Percentiles rank a stretch among this genome's conserved stretches.
Evolutionary conservation across 2,113 vertebrate genomes (phyloP).

Genomic region (Calcarius ornatus): DNA sequence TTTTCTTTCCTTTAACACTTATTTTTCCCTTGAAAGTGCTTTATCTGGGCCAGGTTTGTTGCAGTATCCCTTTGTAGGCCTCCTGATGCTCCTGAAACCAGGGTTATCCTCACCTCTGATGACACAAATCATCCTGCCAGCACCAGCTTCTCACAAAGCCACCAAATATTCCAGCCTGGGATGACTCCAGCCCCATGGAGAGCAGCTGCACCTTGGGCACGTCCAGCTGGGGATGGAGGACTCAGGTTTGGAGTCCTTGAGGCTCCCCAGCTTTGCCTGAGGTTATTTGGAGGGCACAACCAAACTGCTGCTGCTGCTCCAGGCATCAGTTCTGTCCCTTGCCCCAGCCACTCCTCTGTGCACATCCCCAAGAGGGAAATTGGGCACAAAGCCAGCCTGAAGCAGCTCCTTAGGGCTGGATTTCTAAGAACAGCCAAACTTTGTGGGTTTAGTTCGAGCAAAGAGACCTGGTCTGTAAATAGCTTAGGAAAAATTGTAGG

Average conservation of each 20-base stretch:
- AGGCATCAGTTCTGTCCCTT: background rate
- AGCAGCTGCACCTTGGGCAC: background rate
- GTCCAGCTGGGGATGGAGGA: background rate
- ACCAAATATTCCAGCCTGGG: background rate
- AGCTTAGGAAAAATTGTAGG: background rate
- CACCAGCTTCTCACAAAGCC: background rate
- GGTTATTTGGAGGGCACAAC: background rate
- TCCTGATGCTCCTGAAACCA: background rate
- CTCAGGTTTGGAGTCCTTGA: background rate
- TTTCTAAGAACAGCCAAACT: background rate
- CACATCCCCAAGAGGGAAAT: background rate
- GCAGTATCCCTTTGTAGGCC: background rate
- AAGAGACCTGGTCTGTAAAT: background rate
- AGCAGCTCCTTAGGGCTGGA: background rate
- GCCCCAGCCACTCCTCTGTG: background rate
- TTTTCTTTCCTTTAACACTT: background rate
- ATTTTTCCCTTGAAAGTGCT: background rate
- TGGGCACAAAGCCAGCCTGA: background rate
- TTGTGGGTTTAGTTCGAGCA: background rate
- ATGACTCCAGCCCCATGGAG: accelerated
- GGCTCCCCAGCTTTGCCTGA: background rate
- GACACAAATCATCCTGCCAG: background rate
- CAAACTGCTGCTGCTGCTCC: accelerated
- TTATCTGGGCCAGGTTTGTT: background rate
- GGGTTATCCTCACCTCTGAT: background rate